These are phyloP conservation scores for Eupithecia inturbata DNA, from an alignment of 2,888 invertebrate genomes.

Conservation along the genomic window DNA sequence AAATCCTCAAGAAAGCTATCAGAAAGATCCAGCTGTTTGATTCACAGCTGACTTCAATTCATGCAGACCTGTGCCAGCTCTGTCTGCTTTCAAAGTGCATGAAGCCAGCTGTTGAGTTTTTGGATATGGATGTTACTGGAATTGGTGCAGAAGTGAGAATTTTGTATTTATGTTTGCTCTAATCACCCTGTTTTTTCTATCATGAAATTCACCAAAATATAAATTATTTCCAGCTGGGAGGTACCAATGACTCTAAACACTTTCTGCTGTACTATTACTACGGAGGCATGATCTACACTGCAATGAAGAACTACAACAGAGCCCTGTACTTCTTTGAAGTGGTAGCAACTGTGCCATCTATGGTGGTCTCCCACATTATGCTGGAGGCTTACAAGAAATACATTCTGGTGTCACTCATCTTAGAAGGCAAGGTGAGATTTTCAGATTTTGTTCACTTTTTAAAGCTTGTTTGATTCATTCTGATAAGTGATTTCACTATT, in stretches of 20 bases:
- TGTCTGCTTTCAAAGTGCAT: conserved; percentile 96
- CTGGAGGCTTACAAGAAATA: conserved; percentile 98
- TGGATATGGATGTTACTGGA: conserved; percentile 95
- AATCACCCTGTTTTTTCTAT: background rate
- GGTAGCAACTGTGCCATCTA: conserved; percentile 96
- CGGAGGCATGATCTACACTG: conserved; percentile 98
- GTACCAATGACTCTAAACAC: conserved; percentile 93
- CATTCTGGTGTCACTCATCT: conserved; percentile 94
- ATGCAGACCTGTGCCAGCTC: conserved; percentile 96
- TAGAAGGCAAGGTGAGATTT: conserved; percentile 92
- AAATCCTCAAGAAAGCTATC: conserved; percentile 92
- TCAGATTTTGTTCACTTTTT: background rate
- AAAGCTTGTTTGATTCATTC: background rate
- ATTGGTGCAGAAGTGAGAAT: conserved; percentile 91
- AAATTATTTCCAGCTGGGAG: conserved; percentile 83
- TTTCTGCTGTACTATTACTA: conserved; percentile 98
- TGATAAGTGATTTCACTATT: background rate
- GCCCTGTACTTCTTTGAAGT: conserved; percentile 98
- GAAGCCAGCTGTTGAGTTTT: conserved; percentile 94
- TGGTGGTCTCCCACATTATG: conserved; percentile 98
- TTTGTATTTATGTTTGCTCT: background rate
- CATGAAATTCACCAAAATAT: background rate
- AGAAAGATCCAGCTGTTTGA: conserved; percentile 94
- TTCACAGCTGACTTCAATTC: conserved; percentile 96
- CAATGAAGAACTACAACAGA: conserved; percentile 95